Evolutionary conservation across 1,140 invertebrate species (phyloP), one percentile per base, ranked within the genome.

Genomic region (Plutomurus gul): DNA sequence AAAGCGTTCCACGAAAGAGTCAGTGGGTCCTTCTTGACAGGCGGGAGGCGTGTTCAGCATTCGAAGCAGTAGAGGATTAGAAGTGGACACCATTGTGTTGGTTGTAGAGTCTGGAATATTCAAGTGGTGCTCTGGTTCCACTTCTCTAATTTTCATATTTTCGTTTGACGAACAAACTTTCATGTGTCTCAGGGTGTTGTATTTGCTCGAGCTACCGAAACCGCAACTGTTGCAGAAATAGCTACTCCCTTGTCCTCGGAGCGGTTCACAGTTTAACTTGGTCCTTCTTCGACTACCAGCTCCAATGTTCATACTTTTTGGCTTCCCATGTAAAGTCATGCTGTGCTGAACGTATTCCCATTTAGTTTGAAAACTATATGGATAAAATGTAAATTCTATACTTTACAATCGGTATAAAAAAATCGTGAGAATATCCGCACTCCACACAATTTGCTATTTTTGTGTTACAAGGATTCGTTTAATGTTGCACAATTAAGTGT

Each of bases 321-420:
- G 56, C 13, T 65, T 65, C 16, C 56, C 56, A 36, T 78, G 76
- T 5, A 18, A 25, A 20, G 43, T 27, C 49, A 72, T 78, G 22
- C 43, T 78, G 65, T 78, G 76, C 37, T 78, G 76, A 39, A 56
- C 22, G 25, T 72, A 51, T 11, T 78, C 70, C 37, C 65, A 65
- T 40, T 78, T 78, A 5, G 76, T 78, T 7, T 7, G 13, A 51
- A 78, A 78, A 39, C 76, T 78, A 18, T 30, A 25, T 36, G 1
- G n/a, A n/a, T n/a, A n/a, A n/a, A n/a, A n/a, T n/a, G n/a, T n/a
- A n/a, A n/a, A n/a, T n/a, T n/a, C n/a, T n/a, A n/a, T n/a, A n/a
- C n/a, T n/a, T n/a, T n/a, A n/a, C n/a, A n/a, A n/a, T n/a, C n/a
- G n/a, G n/a, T n/a, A n/a, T n/a, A n/a, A n/a, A n/a, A n/a, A n/a